Evolutionary conservation across 2,888 invertebrate genomes (phyloP), one percentile per base, ranked within the genome.

Genomic region (Thymelicus lineola): DNA sequence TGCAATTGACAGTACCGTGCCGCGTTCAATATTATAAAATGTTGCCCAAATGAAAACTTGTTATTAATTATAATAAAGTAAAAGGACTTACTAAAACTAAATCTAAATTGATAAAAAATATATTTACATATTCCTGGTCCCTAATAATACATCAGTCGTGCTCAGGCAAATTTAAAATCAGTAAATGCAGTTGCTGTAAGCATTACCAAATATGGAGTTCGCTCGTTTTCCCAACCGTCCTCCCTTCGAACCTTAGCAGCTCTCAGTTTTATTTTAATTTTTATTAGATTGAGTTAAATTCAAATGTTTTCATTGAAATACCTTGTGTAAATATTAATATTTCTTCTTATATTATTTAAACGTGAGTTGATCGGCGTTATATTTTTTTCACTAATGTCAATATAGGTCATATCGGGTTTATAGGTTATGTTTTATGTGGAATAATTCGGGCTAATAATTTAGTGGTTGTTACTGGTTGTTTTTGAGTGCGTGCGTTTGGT

Each of bases 191-290:
- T 86, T 84, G 85, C 91, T 89, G 88, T 89, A 93, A 90, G 94
- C 95, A 95, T 95, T 95, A 94, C 95, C 95, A 95, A 95, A 95
- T 95, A 95, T 95, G 95, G 95, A 94, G 94, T 95, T 95, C 92
- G 94, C 94, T 94, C 94, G 94, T 94, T 94, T 94, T 94, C 94
- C 94, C 93, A 91, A 92, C 93, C 93, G 92, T 91, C 91, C 92
- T 92, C 92, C 93, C 93, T 94, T 92, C 93, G 88, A 87, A 93
- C 91, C 91, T 86, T 91, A 91, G 90, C 88, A 88, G 91, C 90
- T 93, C 90, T 92, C 28, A 55, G 90, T 86, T 89, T 90, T 92
- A 91, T 89, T 89, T 87, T 90, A 90, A 88, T 84, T 55, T 87
- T 74, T 84, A 83, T 82, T 83, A 80, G 81, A 83, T 82, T 84